Percentiles rank a stretch among this genome's conserved stretches.
Conservation (phyloP, 2,888 invertebrate genomes). For the Yponomeuta evonymella region DNA sequence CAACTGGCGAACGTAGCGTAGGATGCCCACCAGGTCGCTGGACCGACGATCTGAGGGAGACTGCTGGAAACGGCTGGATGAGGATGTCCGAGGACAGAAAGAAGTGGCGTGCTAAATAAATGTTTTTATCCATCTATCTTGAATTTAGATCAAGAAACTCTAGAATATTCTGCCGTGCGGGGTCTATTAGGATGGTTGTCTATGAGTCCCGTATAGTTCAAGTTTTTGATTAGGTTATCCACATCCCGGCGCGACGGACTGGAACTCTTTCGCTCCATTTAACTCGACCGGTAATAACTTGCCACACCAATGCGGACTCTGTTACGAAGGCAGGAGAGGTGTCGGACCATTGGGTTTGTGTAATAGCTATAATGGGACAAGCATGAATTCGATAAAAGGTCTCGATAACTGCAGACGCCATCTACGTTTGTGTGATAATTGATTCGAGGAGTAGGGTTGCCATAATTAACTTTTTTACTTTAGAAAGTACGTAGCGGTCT, state of each 20-base stretch:
- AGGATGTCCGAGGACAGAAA: too few species aligned
- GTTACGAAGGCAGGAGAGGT: not conserved
- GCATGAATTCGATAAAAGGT: not conserved
- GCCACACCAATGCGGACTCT: not conserved
- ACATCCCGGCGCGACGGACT: not conserved
- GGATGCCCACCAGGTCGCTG: too few species aligned
- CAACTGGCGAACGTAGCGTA: too few species aligned
- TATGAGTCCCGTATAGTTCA: not conserved
- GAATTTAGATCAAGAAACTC: not conserved
- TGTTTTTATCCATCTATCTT: too few species aligned
- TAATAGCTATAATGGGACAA: not conserved
- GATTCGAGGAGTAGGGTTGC: not conserved
- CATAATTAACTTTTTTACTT: not conserved
- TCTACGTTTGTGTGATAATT: not conserved
- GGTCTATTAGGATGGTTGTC: not conserved
- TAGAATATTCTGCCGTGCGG: not conserved
- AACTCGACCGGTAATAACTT: not conserved
- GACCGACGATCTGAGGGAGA: too few species aligned
- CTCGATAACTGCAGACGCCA: not conserved
- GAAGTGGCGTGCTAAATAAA: too few species aligned
- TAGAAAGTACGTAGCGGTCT: too few species aligned
- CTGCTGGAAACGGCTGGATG: too few species aligned
- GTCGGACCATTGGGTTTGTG: not conserved
- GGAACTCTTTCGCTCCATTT: constrained; percentile 2
- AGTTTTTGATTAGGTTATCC: constrained; percentile 1